Evolutionary conservation across 2,113 vertebrate genomes (phyloP), one percentile per base, ranked within the genome.

Genomic region (Myrmecophaga tridactyla): DNA sequence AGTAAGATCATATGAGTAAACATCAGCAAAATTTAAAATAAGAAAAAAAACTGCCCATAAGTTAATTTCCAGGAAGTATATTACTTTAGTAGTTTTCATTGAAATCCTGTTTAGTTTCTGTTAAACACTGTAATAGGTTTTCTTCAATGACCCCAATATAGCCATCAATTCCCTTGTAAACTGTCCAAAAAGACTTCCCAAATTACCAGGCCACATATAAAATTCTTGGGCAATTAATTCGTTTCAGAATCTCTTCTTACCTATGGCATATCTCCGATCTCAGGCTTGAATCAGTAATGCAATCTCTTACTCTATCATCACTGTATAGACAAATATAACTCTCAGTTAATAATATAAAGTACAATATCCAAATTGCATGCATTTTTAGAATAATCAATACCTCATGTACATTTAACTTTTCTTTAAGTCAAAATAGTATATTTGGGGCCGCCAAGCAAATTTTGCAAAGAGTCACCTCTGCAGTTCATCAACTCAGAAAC

Each of bases 211-310:
- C 13, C 70, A 60, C 27, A 88, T 31, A 72, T 27, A 65, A 87
- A 72, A 78, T 60, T 83, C 20, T 29, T 78, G 27, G 41, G 39
- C 6, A 69, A 70, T 43, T 94, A 75, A 75, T n/a, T 48, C 83
- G 41, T 88, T 56, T 88, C 25, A 94, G 41, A 93, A 93, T 78
- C 48, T 41, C 62, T 67, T 87, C 67, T 97, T 86, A 98, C 96
- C 97, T 97, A 73, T 90, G 95, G 56, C 92, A 96, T 51, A 86
- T 51, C 63, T 97, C 94, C 73, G 89, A 76, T 60, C 62, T 84
- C 82, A 97, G 87, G 67, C 84, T 96, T 39, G 96, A 95, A 21
- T 97, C 90, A 27, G 72, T 93, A 67, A 96, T 43, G 5, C 75
- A 95, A 27, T 96, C 95, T 95, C 92, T 97, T 89, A 86, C 89